Evolutionary conservation across 2,797 vertebrate genomes (phyloP).

Genomic region (Malurus leucopterus): DNA sequence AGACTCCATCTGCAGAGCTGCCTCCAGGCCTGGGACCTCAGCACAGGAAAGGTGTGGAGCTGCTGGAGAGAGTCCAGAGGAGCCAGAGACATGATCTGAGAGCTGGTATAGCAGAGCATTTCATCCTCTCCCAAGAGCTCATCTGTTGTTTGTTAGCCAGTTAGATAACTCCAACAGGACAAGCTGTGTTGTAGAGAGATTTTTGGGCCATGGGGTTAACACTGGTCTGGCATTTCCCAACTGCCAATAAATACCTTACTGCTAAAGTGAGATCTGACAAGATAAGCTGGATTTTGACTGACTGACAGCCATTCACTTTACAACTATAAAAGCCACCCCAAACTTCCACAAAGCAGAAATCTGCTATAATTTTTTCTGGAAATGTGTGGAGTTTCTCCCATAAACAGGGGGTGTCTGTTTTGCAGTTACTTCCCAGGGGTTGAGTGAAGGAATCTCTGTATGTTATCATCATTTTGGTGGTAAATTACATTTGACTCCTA

Average conservation of each 20-base stretch:
- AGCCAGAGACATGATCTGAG: accelerated
- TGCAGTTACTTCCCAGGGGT: accelerated
- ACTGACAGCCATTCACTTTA: not conserved
- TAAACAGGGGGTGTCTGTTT: not conserved
- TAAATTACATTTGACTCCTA: not conserved
- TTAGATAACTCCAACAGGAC: not conserved
- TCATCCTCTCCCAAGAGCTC: not conserved
- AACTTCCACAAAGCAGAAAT: not conserved
- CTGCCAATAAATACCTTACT: not conserved
- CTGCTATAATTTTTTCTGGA: not conserved
- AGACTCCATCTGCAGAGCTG: not conserved
- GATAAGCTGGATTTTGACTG: not conserved
- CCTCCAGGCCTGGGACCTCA: not conserved
- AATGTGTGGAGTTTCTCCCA: not conserved
- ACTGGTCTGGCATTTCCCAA: not conserved
- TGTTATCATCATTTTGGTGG: accelerated
- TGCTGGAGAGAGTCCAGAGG: not conserved
- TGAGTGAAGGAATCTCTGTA: not conserved
- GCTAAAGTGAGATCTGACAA: not conserved
- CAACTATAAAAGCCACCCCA: not conserved
- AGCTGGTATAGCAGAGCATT: not conserved
- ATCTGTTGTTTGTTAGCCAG: not conserved
- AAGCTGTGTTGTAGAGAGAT: not conserved
- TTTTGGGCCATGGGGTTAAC: not conserved
- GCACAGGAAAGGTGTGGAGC: not conserved